phyloP scores from a whole-genome alignment of 1,140 invertebrate genomes.

The Oryctes rhinoceros region DNA sequence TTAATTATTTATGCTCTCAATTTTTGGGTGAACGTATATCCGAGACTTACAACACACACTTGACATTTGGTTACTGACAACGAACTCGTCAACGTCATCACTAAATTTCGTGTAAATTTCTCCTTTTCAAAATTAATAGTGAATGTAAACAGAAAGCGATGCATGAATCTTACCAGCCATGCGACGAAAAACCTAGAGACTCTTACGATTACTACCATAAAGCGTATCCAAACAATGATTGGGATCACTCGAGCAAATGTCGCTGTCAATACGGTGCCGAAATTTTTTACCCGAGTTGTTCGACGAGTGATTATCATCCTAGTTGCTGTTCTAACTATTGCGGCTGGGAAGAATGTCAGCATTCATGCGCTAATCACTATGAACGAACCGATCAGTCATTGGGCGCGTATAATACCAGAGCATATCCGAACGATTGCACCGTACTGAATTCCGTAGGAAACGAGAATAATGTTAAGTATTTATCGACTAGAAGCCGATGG shows the following conservation, averaged over 20 bases:
- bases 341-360: not conserved
- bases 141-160: not conserved
- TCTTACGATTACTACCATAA: not conserved
- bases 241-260: not conserved
- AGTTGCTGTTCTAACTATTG: not conserved
- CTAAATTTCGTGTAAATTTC: not conserved
- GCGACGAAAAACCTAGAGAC: not conserved
- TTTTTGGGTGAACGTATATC: not conserved
- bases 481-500: too few species aligned
- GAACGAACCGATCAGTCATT: not conserved
- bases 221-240: not conserved
- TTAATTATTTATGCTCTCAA: not conserved
- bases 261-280: not conserved
- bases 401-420: too few species aligned
- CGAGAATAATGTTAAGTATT: too few species aligned
- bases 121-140: slow-evolving; percentile 16
- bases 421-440: too few species aligned
- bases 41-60: not conserved
- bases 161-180: not conserved
- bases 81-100: too few species aligned
- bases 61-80: too few species aligned
- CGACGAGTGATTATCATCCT: not conserved
- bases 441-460: too few species aligned
- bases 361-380: not conserved
- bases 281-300: not conserved